Base-by-base conservation (phyloP, 2,797 vertebrate species). In the Enteromius paludinosus region DNA sequence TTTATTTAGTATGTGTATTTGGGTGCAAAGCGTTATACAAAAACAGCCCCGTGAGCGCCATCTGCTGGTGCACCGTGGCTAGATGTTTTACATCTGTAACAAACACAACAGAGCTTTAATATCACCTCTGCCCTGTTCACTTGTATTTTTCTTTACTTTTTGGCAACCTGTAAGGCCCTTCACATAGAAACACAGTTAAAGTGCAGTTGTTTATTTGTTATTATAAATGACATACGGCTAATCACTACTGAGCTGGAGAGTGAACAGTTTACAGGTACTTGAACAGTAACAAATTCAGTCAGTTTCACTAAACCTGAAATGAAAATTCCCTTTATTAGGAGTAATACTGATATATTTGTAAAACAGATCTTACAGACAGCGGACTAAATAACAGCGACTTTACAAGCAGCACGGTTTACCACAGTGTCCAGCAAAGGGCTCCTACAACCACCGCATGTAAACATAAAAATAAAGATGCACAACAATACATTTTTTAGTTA, bases 31-130 rank as follows among this genome's bases (percentile, higher is more conserved):
- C 33, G 74, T 87, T 38, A 54, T 78, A 52, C 78, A 82, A 70
- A 87, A 87, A 49, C 83, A 66, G 43, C 82, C 78, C 47, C 23
- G 82, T 49, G 23, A 69, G 33, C 82, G 84, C 38, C 85, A 84
- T 69, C 28, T 82, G 33, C 68, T 77, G 33, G 52, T 84, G 5
- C 79, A 86, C 82, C 45, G 70, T 0, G 43, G 75, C 3, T n/a
- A 49, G 64, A 82, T 23, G 45, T 72, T 61, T 0, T 62, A 74
- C 17, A 3, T n/a, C 18, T 81, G 78, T 14, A 61, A 61, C 23
- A 61, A 15, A 28, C 5, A 25, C 5, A 28, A 25, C 11, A 59
- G 7, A 35, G 6, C 1, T 45, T n/a, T 66, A 14, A 47, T 10
- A 23, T 0, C 3, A 45, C 15, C 12, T 43, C 66, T 43, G n/a